Evolutionary conservation across 2,888 invertebrate genomes (phyloP).

Genomic region (Melinopterus prodromus): DNA sequence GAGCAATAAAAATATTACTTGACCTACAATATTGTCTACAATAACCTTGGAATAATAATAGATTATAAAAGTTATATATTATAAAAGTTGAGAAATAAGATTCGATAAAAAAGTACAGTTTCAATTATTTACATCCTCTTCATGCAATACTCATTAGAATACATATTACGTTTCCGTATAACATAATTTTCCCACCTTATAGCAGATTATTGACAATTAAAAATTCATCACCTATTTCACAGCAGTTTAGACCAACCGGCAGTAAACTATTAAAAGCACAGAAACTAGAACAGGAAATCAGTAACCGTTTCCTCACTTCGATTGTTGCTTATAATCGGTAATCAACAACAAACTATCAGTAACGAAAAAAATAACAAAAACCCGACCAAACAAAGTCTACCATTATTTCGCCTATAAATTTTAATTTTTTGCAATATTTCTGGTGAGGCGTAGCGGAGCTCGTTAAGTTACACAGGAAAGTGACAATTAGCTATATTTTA

Average conservation of each 20-base stretch:
- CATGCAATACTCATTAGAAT: not conserved
- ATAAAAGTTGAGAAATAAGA: no score
- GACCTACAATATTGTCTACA: no score
- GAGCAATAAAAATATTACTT: no score
- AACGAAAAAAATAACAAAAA: not conserved
- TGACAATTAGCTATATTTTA: not conserved
- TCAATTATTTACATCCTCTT: no score
- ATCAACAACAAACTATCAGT: not conserved
- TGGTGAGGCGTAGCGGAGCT: not conserved
- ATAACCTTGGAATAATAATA: no score
- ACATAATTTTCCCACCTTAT: not conserved
- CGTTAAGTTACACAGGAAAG: not conserved
- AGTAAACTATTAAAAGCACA: not conserved
- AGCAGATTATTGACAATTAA: not conserved
- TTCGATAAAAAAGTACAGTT: no score
- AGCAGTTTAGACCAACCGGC: not conserved
- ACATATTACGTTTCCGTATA: no score
- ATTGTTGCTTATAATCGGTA: not conserved
- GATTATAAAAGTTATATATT: no score
- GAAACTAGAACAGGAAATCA: constrained; percentile 4
- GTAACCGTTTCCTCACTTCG: not conserved
- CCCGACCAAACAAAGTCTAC: not conserved
- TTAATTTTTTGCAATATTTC: not conserved
- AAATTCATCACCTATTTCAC: not conserved
- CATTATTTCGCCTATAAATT: not conserved